Conservation (phyloP, 2,113 vertebrate species). For the Albula glossodonta region DNA sequence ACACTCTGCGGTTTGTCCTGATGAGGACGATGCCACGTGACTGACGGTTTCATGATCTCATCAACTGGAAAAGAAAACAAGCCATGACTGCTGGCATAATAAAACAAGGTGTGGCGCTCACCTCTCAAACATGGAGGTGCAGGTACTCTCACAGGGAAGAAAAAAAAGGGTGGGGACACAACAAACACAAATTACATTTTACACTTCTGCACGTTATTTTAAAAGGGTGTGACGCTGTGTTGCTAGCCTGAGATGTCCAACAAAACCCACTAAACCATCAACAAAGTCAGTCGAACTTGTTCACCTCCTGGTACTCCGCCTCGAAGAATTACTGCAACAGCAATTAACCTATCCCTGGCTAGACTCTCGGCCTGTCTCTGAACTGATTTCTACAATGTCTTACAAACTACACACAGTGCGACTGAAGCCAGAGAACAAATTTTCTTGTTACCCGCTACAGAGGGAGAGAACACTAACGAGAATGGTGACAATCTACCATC, state of each 20-base stretch:
- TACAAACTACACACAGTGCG: conserved; percentile 14
- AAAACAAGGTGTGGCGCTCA: conserved; percentile 35
- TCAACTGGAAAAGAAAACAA: conserved; percentile 44
- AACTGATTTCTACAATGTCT: conserved; percentile 48
- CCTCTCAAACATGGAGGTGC: conserved; percentile 40
- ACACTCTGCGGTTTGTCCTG: conserved; percentile 41
- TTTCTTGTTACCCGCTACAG: neutral
- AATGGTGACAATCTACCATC: conserved; percentile 51
- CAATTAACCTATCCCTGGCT: conserved; percentile 40
- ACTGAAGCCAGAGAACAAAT: neutral
- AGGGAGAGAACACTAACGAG: conserved; percentile 34
- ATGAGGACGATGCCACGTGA: conserved; percentile 40
- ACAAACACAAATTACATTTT: conserved; percentile 47
- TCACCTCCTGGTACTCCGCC: neutral
- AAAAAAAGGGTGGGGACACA: conserved; percentile 23
- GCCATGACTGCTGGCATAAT: conserved; percentile 37
- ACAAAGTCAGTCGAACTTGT: neutral
- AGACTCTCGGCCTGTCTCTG: conserved; percentile 43
- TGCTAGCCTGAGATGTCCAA: neutral
- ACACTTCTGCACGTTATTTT: conserved; percentile 8
- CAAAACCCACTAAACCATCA: neutral
- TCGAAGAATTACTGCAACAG: conserved; percentile 5
- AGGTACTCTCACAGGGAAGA: neutral
- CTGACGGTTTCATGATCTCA: conserved; percentile 49
- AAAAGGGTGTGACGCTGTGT: neutral